Base-by-base conservation (phyloP, 1,140 invertebrate genomes). In the Philopotamus ludificatus region DNA sequence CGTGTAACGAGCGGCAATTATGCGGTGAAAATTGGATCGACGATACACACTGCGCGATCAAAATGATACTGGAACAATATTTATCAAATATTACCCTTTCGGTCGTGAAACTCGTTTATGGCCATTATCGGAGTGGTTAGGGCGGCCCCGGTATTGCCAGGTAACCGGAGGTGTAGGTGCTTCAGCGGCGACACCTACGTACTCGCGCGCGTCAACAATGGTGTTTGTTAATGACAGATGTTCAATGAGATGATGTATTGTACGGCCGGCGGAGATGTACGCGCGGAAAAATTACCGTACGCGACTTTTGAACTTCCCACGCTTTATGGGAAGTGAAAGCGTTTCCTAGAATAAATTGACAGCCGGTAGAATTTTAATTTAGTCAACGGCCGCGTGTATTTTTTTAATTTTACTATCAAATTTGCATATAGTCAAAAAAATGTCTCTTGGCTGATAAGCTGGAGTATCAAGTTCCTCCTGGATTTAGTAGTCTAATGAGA, bases 271-370 rank as follows among this genome's bases (percentile, higher is more conserved):
- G 44, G 8, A 9, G 18, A 47, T n/a, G 18, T 15, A 16, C 44
- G 15, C 15, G 4, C 44, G 18, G 18, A 47, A 8, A 16, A 16
- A 47, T n/a, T n/a, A n/a, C n/a, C n/a, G 18, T 54, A 25, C 51
- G 51, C 22, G 25, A 54, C 51, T 54, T 54, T 54, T 54, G 51
- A 54, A 54, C 51, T 54, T 54, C 51, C 51, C 51, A 54, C 51
- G 51, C 22, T n/a, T 12, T 4, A 12, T 34, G 4, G 28, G 4
- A 51, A 18, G 51, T 54, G 51, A 54, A 54, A 54, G 51, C 28
- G 47, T 21, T 47, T 18, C 44, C n/a, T n/a, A n/a, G n/a, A n/a
- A n/a, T n/a, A n/a, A n/a, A n/a, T n/a, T n/a, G n/a, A n/a, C n/a
- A n/a, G n/a, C n/a, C n/a, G n/a, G n/a, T n/a, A n/a, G n/a, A n/a